phyloP scores from a whole-genome alignment of 2,888 invertebrate species.

The Platycheirus albimanus region DNA sequence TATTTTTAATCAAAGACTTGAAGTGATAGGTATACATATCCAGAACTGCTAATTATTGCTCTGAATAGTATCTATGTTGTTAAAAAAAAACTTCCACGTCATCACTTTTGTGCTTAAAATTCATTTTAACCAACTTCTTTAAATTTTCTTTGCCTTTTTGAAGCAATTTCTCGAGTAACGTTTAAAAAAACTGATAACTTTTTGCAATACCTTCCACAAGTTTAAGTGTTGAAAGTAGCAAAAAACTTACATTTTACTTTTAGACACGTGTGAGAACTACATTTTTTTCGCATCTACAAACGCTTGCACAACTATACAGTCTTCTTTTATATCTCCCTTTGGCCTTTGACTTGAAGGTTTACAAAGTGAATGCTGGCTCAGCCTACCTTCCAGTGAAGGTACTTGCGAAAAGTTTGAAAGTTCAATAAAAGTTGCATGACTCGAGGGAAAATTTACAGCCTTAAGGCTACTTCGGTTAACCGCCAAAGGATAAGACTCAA shows the following conservation, averaged over 20 bases:
- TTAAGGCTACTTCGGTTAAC: constrained; percentile 43
- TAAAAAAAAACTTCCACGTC: no score
- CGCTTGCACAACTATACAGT: constrained; percentile 4
- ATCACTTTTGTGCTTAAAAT: no score
- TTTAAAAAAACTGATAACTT: no score
- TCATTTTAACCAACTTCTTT: no score
- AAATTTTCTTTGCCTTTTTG: no score
- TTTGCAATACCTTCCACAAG: no score
- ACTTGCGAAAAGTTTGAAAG: constrained; percentile 45
- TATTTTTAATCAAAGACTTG: no score
- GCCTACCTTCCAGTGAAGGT: constrained; percentile 46
- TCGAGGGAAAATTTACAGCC: constrained; percentile 49
- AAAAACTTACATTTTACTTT: constrained; percentile 3
- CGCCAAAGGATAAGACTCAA: constrained; percentile 50
- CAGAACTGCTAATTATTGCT: no score
- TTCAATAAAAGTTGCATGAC: constrained; percentile 53
- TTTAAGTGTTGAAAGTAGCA: not conserved
- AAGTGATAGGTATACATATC: no score
- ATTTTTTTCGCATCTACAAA: not conserved
- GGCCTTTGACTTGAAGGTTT: constrained; percentile 24
- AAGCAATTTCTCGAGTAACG: no score
- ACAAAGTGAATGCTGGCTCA: constrained; percentile 37
- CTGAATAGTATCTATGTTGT: no score
- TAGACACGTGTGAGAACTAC: not conserved
- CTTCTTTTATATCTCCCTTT: not conserved